A percentile compares a stretch with the other conserved stretches of the same genome.
These are phyloP conservation scores for Empis livida DNA, from an alignment of 2,888 invertebrate species.

Conservation along the genomic window DNA sequence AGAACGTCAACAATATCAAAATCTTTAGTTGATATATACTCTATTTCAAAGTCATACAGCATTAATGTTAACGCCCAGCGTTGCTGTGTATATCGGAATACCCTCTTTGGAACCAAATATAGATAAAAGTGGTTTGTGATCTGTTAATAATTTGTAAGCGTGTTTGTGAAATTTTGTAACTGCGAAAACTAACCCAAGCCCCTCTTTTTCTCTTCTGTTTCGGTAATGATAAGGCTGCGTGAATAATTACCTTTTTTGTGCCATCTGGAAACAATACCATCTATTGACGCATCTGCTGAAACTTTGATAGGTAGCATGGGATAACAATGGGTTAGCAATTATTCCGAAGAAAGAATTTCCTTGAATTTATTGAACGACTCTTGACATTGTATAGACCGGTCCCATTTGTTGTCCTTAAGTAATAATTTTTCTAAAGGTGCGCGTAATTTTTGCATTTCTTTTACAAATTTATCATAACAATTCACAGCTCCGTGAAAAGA, in stretches of 20 bases:
- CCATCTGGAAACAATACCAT: conserved; percentile 15
- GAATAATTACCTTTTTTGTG: conserved; percentile 18
- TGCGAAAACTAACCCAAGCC: conserved; percentile 20
- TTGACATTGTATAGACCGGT: conserved; percentile 3
- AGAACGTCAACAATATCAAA: conserved; percentile 11
- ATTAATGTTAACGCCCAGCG: conserved; percentile 9
- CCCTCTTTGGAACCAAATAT: conserved; percentile 22
- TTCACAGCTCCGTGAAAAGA: conserved; percentile 1
- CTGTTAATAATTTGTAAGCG: conserved; percentile 23
- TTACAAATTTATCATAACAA: not conserved
- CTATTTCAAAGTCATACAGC: conserved; percentile 9
- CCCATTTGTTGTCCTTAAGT: not conserved
- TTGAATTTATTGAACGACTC: conserved; percentile 4
- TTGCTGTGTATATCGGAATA: conserved; percentile 12
- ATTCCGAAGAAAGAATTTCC: not conserved
- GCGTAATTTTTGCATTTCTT: not conserved
- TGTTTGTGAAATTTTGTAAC: conserved; percentile 21
- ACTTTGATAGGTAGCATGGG: conserved; percentile 6
- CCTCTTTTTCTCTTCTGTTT: conserved; percentile 24
- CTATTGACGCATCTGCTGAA: conserved; percentile 7
- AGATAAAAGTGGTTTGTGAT: conserved; percentile 15
- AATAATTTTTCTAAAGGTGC: conserved; percentile 3
- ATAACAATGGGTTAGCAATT: conserved; percentile 7
- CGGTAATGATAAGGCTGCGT: conserved; percentile 19
- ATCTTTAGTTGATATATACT: conserved; percentile 8